Conservation (phyloP, 2,113 vertebrate genomes). For the Equus przewalskii region DNA sequence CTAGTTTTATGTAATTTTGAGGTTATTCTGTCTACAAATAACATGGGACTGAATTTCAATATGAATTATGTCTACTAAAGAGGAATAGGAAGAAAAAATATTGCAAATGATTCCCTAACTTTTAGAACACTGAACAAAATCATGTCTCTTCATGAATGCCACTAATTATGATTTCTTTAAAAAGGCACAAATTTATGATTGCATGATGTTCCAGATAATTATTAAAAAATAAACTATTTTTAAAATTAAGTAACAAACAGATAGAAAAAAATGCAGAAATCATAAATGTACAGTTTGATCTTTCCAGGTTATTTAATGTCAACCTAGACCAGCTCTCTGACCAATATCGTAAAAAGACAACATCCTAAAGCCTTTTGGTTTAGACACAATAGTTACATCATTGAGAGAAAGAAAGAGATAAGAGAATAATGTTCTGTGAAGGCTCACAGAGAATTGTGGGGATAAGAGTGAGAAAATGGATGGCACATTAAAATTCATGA, state of each 20-base stretch:
- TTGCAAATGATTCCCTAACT: slow-evolving; percentile 38
- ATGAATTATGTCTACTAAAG: not conserved
- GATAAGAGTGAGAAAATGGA: slow-evolving; percentile 85
- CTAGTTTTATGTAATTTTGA: slow-evolving; percentile 55
- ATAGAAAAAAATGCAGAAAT: not conserved
- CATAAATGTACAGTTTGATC: not conserved
- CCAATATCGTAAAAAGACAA: slow-evolving; percentile 50
- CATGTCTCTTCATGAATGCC: not conserved
- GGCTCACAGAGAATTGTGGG: slow-evolving; percentile 76
- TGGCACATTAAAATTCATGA: slow-evolving; percentile 88
- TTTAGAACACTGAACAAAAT: slow-evolving; percentile 22
- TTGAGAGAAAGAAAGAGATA: slow-evolving; percentile 62
- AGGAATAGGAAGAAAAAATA: slow-evolving; percentile 51
- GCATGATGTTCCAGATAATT: not conserved
- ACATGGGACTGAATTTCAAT: slow-evolving; percentile 26
- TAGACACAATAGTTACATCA: not conserved
- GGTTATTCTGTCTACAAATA: slow-evolving; percentile 19
- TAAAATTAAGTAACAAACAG: slow-evolving; percentile 19
- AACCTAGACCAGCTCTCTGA: slow-evolving; percentile 32
- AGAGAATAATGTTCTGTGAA: slow-evolving; percentile 77
- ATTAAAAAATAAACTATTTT: slow-evolving; percentile 47
- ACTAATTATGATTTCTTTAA: not conserved
- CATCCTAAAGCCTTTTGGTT: slow-evolving; percentile 56
- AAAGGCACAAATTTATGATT: slow-evolving; percentile 48
- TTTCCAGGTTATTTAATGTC: slow-evolving; percentile 36